phyloP scores from a whole-genome alignment of 2,888 invertebrate species.

The Torymus aiolomorphi region DNA sequence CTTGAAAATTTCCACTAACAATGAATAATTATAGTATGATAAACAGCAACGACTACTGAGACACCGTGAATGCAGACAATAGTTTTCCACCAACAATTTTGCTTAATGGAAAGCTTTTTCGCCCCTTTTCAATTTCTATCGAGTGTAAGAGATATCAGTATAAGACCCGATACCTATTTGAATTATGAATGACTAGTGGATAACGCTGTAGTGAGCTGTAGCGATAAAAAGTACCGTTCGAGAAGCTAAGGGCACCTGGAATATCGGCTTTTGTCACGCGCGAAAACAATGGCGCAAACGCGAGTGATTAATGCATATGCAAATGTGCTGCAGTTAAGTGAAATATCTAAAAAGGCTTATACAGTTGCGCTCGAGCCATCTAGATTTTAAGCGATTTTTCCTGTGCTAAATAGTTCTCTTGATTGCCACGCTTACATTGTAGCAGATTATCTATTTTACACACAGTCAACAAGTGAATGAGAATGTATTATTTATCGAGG shows the following conservation, averaged over 20 bases:
- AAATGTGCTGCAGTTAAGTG: slow-evolving; percentile 26
- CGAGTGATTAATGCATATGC: slow-evolving; percentile 36
- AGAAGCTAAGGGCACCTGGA: slow-evolving; percentile 7
- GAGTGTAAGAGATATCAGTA: background rate
- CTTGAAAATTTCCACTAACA: no score
- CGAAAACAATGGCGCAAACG: slow-evolving; percentile 16
- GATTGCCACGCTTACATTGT: background rate
- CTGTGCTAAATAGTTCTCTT: slow-evolving; percentile 10
- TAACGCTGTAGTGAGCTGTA: no score
- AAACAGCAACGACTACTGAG: no score
- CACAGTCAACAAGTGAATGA: background rate
- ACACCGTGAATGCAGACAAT: no score
- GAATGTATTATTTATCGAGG: no score
- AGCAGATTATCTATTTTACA: background rate
- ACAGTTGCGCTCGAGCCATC: background rate
- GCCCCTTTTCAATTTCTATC: slow-evolving; percentile 24
- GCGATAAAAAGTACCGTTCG: slow-evolving; percentile 14
- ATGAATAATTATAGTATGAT: no score
- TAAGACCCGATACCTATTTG: background rate
- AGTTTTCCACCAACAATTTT: no score
- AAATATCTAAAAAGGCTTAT: slow-evolving; percentile 10
- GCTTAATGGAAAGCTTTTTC: no score
- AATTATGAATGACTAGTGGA: no score
- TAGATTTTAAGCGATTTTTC: slow-evolving; percentile 3
- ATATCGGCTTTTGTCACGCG: slow-evolving; percentile 31